Evolutionary conservation across 2,888 invertebrate species (phyloP).

Genomic region (Leptopilina drosophilae): DNA sequence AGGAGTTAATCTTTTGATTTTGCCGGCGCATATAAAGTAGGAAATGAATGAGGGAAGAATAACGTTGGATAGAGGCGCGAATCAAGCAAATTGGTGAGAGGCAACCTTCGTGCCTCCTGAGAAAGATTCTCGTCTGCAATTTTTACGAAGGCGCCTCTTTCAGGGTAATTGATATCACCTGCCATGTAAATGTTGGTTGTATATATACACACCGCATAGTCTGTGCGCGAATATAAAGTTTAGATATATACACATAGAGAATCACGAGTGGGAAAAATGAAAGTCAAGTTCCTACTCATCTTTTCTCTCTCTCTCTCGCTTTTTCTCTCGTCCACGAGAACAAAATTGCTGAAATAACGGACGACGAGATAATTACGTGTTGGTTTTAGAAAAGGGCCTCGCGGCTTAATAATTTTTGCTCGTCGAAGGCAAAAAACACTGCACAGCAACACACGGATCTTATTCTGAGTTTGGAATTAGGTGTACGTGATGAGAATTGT

Average conservation of each 20-base stretch:
- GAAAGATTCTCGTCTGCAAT: conserved; percentile 57
- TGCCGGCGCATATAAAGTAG: conserved; percentile 31
- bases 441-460: conserved; percentile 49
- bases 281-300: conserved; percentile 1
- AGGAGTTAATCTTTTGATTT: conserved; percentile 26
- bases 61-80: conserved; percentile 61
- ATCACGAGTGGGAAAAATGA: conserved; percentile 51
- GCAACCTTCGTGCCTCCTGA: conserved; percentile 34
- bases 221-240: conserved; percentile 41
- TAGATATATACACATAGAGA: conserved; percentile 39
- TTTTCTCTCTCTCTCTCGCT: conserved; percentile 17
- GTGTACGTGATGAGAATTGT: conserved; percentile 59
- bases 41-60: conserved; percentile 46
- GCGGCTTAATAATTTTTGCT: conserved; percentile 70
- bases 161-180: conserved; percentile 76
- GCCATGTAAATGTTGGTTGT: conserved; percentile 74
- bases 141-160: conserved; percentile 64
- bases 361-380: conserved; percentile 76
- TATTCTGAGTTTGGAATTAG: conserved; percentile 47
- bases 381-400: conserved; percentile 75
- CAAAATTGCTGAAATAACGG: conserved; percentile 65
- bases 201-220: conserved; percentile 45
- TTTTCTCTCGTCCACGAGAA: conserved; percentile 27
- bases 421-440: conserved; percentile 46
- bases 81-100: conserved; percentile 66